Evolutionary conservation across 2,797 vertebrate species (phyloP).

Genomic region (Leptatherina wallacei): DNA sequence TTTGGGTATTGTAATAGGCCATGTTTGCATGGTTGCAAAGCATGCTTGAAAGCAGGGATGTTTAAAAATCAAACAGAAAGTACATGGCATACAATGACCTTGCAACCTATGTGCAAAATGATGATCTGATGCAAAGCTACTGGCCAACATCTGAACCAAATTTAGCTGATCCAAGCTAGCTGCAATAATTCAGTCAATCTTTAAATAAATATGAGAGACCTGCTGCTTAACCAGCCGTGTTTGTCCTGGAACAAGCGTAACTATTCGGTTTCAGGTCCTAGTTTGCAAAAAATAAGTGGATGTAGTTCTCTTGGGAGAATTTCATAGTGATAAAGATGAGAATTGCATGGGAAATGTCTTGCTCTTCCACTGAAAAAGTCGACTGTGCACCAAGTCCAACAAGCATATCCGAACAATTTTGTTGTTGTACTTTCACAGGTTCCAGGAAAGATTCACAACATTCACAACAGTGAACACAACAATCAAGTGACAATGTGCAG

Average conservation of each 20-base stretch:
- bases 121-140: neutral
- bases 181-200: neutral
- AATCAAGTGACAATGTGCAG: neutral
- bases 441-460: neutral
- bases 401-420: neutral
- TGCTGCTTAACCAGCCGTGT: neutral
- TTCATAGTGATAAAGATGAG: neutral
- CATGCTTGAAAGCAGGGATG: neutral
- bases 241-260: neutral
- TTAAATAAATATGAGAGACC: neutral
- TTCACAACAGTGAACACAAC: neutral
- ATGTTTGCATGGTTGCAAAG: neutral
- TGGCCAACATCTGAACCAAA: neutral
- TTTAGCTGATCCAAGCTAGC: neutral
- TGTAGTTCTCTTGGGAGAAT: neutral
- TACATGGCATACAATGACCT: neutral
- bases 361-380: no score
- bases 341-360: neutral
- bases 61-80: neutral
- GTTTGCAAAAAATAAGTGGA: neutral
- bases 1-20: neutral
- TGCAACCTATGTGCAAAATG: neutral
- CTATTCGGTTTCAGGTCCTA: neutral
- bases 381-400: neutral
- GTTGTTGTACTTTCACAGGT: neutral